Evolutionary conservation across 2,888 invertebrate genomes (phyloP), one percentile per base, ranked within the genome.

Genomic region (Dichetophora obliterata): DNA sequence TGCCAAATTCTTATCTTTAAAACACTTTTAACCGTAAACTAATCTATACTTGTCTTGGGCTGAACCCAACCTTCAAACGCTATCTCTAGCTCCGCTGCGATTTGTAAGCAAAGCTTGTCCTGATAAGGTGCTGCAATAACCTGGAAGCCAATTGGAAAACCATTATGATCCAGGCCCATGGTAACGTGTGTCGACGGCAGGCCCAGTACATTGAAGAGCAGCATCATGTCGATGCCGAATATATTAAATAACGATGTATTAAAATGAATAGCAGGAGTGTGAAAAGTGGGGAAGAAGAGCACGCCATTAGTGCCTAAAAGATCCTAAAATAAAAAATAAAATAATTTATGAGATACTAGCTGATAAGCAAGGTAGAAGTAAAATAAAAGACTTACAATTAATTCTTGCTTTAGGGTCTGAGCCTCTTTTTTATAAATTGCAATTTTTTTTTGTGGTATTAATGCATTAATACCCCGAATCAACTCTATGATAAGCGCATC

Each of bases 21-120:
- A 6, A 6, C 52, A 54, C 6, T 22, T 19, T 8, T 19, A 14
- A 1, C 24, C 24, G 5, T 14, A 2, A 8, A 27, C 5, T 22
- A 59, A 14, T 0, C 19, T 59, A 4, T 0, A 9, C 37, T 63
- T 16, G 27, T 77, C 27, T 71, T 75, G 34, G 94, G 93, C 11
- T 92, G 91, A 54, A 90, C 88, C 97, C 97, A 97, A 0, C 97
- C 97, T 2, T 95, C 95, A 87, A 96, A 96, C 5, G 91, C 92
- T 37, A 89, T 91, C 85, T 97, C 96, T 63, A 98, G 87, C 83
- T 95, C 94, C 79, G 91, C 90, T 1, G 97, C 97, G 9, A 96
- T 94, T 2, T 95, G 94, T 63, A 98, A 88, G 80, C 95, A 95
- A 14, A 96, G 89, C 79, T 94, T 91, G 88, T 98, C 98, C 85